Percentiles rank a stretch among this genome's conserved stretches.
These are phyloP conservation scores for Ctenoplectra terminalis DNA, from an alignment of 1,140 invertebrate genomes.

Conservation along the genomic window DNA sequence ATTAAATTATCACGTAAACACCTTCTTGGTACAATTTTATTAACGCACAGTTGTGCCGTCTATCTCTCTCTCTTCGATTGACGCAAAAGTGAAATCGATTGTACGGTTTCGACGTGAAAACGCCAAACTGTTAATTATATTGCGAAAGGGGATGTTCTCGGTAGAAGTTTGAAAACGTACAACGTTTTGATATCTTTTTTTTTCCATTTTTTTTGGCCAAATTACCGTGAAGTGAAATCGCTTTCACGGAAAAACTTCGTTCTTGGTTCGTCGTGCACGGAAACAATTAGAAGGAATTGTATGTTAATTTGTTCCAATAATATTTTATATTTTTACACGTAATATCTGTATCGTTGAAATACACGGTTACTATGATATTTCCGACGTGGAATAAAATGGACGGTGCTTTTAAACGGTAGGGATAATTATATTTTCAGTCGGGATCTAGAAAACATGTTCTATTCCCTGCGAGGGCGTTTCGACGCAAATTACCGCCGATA, in stretches of 20 bases:
- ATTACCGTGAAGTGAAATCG: constrained; percentile 29
- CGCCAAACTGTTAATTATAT: background rate
- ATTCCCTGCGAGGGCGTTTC: background rate
- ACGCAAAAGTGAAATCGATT: constrained; percentile 24
- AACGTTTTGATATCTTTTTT: constrained; percentile 10
- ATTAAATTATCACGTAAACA: background rate
- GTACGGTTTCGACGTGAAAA: background rate
- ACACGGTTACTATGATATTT: background rate
- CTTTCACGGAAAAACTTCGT: constrained; percentile 34
- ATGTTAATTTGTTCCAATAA: constrained; percentile 4
- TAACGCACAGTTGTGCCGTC: background rate
- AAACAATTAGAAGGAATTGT: background rate
- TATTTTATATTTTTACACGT: background rate
- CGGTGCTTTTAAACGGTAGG: too few relatives aligned
- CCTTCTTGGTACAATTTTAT: background rate
- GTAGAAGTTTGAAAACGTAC: background rate
- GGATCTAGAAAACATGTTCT: background rate
- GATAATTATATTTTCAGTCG: background rate
- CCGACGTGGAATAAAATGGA: too few relatives aligned
- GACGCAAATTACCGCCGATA: constrained; percentile 18
- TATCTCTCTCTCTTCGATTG: background rate
- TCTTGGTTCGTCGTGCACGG: constrained; percentile 1
- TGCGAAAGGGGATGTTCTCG: background rate
- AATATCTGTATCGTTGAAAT: background rate
- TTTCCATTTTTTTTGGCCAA: too few relatives aligned